phyloP scores from a whole-genome alignment of 2,113 vertebrate species.

The Catagonus wagneri region DNA sequence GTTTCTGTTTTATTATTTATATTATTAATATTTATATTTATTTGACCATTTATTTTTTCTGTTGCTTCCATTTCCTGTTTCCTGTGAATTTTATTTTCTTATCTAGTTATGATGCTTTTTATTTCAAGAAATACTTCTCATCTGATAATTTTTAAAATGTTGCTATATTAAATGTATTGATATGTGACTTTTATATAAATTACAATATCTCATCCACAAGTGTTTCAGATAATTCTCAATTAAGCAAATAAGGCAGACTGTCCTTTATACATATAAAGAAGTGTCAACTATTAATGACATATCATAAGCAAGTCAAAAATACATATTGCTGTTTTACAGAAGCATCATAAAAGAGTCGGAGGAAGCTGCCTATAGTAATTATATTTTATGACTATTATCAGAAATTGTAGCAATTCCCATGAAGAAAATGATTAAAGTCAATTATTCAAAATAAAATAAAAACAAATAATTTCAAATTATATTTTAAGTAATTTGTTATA shows the following conservation, averaged over 20 bases:
- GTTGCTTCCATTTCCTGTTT: conserved; percentile 21
- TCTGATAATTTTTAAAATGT: neutral
- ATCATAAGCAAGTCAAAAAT: conserved; percentile 30
- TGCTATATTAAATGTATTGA: conserved; percentile 25
- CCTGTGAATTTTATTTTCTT: conserved; percentile 46
- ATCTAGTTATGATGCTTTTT: neutral
- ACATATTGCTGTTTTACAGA: neutral
- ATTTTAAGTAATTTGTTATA: neutral
- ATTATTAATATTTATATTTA: neutral
- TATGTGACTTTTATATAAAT: neutral
- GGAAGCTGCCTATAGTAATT: neutral
- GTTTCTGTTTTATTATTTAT: neutral
- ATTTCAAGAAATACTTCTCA: neutral
- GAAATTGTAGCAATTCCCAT: neutral
- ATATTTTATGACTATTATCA: neutral
- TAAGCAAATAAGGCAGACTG: neutral
- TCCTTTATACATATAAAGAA: neutral
- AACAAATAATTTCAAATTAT: neutral
- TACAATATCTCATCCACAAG: neutral
- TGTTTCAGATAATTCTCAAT: neutral
- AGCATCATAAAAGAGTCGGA: neutral
- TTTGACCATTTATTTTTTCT: neutral
- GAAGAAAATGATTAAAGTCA: neutral
- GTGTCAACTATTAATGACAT: neutral
- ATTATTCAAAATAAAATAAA: conserved; percentile 10